Evolutionary conservation across 2,113 vertebrate species (phyloP).

Genomic region (Butorides virescens): DNA sequence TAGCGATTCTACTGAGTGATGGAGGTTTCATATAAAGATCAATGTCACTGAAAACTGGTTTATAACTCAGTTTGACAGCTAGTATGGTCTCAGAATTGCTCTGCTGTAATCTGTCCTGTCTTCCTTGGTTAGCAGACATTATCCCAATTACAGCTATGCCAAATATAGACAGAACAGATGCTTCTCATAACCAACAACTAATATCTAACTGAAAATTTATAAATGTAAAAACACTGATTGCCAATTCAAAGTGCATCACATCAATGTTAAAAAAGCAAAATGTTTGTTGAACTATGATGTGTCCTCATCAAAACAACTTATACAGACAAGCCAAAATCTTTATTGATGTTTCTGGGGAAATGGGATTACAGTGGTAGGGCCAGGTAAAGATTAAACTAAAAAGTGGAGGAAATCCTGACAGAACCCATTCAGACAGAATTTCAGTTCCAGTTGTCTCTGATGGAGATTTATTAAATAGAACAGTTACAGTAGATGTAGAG

Average conservation of each 20-base stretch:
- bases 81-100: neutral
- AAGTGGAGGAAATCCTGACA: neutral
- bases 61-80: conserved; percentile 19
- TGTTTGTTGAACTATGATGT: neutral
- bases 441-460: neutral
- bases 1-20: neutral
- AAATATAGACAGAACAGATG: conserved; percentile 33
- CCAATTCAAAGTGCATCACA: neutral
- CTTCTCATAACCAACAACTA: neutral
- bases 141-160: neutral
- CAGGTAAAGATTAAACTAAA: neutral
- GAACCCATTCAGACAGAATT: neutral
- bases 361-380: neutral
- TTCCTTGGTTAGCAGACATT: conserved; percentile 25
- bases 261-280: neutral
- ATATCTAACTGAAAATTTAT: neutral
- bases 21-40: neutral
- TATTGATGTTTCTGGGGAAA: neutral
- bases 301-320: neutral
- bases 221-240: neutral
- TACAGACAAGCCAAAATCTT: neutral
- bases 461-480: neutral
- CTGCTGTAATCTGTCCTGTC: neutral
- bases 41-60: conserved; percentile 21
- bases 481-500: neutral